These are phyloP conservation scores for Xiphorhynchus erythropygius DNA, from an alignment of 2,797 vertebrate species.

Conservation along the genomic window DNA sequence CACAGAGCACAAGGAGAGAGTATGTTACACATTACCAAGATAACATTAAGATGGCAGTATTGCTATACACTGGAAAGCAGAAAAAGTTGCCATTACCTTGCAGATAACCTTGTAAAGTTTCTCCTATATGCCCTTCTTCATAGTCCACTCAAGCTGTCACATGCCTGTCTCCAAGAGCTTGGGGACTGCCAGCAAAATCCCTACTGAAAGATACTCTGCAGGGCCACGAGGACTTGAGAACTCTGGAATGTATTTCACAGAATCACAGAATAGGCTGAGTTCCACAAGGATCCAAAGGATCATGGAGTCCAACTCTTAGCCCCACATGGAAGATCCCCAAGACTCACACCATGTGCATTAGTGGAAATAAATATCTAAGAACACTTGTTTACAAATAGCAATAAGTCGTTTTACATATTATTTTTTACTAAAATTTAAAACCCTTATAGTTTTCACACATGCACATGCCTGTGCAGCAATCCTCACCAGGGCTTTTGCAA, in stretches of 20 bases:
- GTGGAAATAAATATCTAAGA: not conserved
- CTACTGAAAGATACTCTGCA: not conserved
- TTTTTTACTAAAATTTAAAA: not conserved
- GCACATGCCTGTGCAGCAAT: not conserved
- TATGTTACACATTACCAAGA: not conserved
- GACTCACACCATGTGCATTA: not conserved
- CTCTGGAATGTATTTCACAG: not conserved
- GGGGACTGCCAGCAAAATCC: not conserved
- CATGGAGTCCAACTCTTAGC: not conserved
- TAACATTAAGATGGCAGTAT: not conserved
- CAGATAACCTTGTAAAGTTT: not conserved
- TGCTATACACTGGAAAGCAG: not conserved
- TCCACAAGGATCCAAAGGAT: not conserved
- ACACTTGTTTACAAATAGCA: not conserved
- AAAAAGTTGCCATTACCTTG: not conserved
- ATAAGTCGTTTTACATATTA: not conserved
- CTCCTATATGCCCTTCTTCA: not conserved
- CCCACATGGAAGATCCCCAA: not conserved
- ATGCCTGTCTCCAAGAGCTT: not conserved
- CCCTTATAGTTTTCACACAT: not conserved
- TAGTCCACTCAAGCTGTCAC: not conserved
- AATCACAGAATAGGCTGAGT: not conserved
- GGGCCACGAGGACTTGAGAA: not conserved
- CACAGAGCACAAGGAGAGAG: not conserved
- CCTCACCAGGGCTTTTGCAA: not conserved